phyloP scores from a whole-genome alignment of 2,113 vertebrate genomes.

The Sylvia atricapilla region DNA sequence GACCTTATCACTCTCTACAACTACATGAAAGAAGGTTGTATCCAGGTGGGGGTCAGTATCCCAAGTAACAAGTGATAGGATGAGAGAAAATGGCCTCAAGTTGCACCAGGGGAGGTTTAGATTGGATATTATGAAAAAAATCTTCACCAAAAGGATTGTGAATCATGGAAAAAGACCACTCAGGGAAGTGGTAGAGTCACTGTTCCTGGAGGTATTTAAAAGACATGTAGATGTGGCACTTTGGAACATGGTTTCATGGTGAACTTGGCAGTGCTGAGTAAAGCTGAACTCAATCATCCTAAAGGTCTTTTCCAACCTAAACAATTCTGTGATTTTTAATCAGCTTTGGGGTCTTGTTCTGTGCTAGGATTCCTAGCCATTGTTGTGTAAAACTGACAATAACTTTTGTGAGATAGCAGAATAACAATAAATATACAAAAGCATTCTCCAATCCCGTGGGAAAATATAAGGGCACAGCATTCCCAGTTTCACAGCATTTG shows the following conservation, averaged over 20 bases:
- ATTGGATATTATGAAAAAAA: not conserved
- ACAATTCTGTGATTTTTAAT: not conserved
- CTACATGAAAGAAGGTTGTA: not conserved
- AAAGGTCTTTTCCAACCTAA: not conserved
- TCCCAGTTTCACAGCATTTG: not conserved
- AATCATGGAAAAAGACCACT: not conserved
- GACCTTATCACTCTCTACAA: rapidly evolving
- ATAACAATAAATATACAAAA: not conserved
- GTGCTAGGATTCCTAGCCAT: not conserved
- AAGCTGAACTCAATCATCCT: not conserved
- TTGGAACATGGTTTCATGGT: not conserved
- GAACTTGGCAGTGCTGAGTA: not conserved
- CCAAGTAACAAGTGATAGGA: not conserved
- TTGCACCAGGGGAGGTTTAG: not conserved
- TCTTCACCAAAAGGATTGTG: not conserved
- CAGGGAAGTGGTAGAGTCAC: not conserved
- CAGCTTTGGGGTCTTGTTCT: not conserved
- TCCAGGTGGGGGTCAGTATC: not conserved
- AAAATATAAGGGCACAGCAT: not conserved
- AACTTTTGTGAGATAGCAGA: not conserved
- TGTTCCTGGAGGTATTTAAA: not conserved
- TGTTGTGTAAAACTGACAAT: not conserved
- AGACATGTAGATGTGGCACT: not conserved
- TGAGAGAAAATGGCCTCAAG: not conserved
- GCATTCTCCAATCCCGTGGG: not conserved